A percentile compares a stretch with the other conserved stretches of the same genome.
Conservation (phyloP, 2,888 invertebrate genomes). For the Sphecodes monilicornis region DNA sequence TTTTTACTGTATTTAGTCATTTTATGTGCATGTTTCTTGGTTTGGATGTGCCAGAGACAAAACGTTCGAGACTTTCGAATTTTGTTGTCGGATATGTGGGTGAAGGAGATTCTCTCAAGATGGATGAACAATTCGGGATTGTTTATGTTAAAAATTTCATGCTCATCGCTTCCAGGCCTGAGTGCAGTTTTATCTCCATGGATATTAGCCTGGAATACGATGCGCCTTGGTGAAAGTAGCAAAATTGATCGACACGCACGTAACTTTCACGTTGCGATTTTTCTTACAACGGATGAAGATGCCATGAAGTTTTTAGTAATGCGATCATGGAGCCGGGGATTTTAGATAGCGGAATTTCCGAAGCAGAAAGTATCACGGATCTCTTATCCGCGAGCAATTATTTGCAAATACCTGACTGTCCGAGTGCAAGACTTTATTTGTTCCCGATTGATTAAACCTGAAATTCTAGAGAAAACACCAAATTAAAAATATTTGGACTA, state of each 20-base stretch:
- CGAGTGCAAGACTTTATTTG: not conserved
- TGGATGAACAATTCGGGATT: not conserved
- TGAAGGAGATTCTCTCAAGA: not conserved
- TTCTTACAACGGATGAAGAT: not conserved
- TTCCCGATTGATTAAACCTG: not conserved
- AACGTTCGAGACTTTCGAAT: not conserved
- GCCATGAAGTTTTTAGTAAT: not conserved
- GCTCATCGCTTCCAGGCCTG: not conserved
- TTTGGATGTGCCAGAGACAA: not conserved
- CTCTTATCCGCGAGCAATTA: not conserved
- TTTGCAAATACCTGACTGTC: not conserved
- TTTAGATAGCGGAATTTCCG: not conserved
- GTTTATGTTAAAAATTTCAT: not conserved
- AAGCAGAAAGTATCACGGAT: not conserved
- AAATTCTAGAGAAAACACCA: not conserved
- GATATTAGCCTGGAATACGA: not conserved
- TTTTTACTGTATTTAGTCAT: too few relatives aligned
- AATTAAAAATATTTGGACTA: too few relatives aligned
- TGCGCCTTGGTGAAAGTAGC: not conserved
- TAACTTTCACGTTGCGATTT: not conserved
- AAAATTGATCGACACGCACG: not conserved
- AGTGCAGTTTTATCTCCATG: not conserved
- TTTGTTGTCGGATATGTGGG: not conserved
- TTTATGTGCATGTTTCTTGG: not conserved
- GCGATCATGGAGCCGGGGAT: not conserved